Evolutionary conservation across 2,888 invertebrate species (phyloP).

Genomic region (Augochlorella aurata): DNA sequence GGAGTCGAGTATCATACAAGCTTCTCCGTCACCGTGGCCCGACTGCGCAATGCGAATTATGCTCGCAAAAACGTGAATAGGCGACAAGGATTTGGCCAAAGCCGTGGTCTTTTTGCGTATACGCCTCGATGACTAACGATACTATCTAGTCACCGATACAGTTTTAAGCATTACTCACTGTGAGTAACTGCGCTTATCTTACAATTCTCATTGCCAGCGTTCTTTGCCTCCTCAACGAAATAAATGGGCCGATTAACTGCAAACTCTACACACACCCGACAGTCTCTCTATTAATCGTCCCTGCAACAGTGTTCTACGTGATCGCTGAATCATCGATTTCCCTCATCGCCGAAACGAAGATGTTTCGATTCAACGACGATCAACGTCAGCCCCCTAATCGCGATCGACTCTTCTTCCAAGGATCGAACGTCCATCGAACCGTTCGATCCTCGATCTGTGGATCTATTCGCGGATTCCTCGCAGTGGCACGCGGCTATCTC

Average conservation of each 20-base stretch:
- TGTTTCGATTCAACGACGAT: background rate
- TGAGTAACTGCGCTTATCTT: background rate
- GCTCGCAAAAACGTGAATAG: slow-evolving; percentile 43
- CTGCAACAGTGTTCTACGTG: background rate
- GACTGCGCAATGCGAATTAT: slow-evolving; percentile 64
- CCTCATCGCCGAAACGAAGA: background rate
- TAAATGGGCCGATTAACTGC: background rate
- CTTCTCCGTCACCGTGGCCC: slow-evolving; percentile 51
- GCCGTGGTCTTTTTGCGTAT: background rate
- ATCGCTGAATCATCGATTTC: background rate
- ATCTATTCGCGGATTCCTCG: background rate
- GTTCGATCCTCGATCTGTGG: background rate
- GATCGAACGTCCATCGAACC: too few species aligned
- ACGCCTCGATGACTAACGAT: slow-evolving; percentile 24
- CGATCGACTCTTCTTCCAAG: too few species aligned
- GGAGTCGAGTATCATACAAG: slow-evolving; percentile 62
- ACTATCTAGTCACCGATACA: background rate
- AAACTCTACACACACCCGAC: background rate
- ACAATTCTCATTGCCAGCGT: background rate
- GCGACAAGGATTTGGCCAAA: slow-evolving; percentile 27
- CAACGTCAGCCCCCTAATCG: background rate
- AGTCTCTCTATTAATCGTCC: background rate
- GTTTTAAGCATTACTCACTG: slow-evolving; percentile 7
- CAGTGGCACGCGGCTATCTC: background rate
- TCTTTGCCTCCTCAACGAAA: background rate